phyloP scores from a whole-genome alignment of 2,797 vertebrate species.

The Dicrostonyx torquatus region DNA sequence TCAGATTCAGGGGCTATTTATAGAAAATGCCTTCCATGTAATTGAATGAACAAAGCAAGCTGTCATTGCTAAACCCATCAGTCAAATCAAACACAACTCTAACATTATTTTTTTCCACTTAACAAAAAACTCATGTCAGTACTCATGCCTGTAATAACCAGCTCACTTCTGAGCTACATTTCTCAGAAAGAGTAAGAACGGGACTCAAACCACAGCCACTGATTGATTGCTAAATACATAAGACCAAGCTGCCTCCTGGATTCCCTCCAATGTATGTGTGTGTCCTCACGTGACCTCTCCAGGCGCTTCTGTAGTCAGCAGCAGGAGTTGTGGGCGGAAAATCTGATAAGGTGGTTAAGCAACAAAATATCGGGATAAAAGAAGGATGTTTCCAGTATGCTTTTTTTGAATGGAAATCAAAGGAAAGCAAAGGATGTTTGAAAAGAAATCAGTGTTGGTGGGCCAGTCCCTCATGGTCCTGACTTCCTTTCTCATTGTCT shows the following conservation, averaged over 20 bases:
- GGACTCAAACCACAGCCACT: slow-evolving; percentile 31
- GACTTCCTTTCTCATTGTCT: no score
- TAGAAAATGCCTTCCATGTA: not conserved
- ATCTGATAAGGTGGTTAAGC: not conserved
- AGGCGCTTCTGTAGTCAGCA: not conserved
- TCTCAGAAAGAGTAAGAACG: slow-evolving; percentile 61
- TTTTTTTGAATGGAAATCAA: not conserved
- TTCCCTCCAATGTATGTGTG: not conserved
- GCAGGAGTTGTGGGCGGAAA: not conserved
- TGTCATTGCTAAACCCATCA: not conserved
- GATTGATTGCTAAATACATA: not conserved
- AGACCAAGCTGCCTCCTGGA: not conserved
- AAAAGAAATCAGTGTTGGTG: not conserved
- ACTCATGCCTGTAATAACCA: slow-evolving; percentile 38
- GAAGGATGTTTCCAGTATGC: not conserved
- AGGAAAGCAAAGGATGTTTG: not conserved
- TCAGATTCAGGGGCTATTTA: not conserved
- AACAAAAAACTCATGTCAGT: not conserved
- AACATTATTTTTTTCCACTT: slow-evolving; percentile 45
- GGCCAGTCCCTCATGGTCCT: no score
- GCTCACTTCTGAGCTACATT: slow-evolving; percentile 35
- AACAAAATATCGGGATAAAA: not conserved
- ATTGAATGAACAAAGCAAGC: slow-evolving; percentile 9
- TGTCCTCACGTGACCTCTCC: not conserved
- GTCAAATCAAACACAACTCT: slow-evolving; percentile 24